Evolutionary conservation across 2,888 invertebrate species (phyloP).

Genomic region (Noctua fimbriata): DNA sequence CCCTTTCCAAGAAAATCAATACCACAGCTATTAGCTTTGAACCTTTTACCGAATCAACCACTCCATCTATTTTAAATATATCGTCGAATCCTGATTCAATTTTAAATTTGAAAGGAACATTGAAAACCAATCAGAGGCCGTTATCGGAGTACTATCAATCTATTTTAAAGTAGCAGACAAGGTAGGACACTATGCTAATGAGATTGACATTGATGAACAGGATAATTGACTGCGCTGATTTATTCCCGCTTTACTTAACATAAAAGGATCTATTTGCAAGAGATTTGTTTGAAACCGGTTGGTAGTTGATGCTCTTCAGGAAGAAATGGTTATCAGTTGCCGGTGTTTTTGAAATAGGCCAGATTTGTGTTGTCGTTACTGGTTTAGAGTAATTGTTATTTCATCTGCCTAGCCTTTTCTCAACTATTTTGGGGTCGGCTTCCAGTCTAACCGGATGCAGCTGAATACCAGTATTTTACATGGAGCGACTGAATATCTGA

Average conservation of each 20-base stretch:
- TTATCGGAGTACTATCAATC: conserved; percentile 56
- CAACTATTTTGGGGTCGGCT: too few relatives aligned
- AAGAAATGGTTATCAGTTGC: neutral
- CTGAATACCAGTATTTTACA: too few relatives aligned
- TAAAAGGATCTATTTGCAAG: conserved; percentile 6
- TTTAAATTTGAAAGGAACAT: conserved; percentile 38
- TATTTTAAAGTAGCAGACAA: conserved; percentile 57
- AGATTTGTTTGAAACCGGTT: neutral
- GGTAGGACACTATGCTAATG: conserved; percentile 54
- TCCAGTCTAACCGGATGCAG: too few relatives aligned
- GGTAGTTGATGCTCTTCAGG: neutral
- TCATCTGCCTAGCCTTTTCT: too few relatives aligned
- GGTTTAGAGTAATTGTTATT: neutral
- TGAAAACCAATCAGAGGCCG: conserved; percentile 46
- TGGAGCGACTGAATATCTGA: too few relatives aligned
- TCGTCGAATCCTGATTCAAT: conserved; percentile 42
- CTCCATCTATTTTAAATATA: conserved; percentile 41
- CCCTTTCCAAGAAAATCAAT: conserved; percentile 44
- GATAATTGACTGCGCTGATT: conserved; percentile 41
- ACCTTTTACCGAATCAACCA: conserved; percentile 40
- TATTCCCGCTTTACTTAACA: conserved; percentile 39
- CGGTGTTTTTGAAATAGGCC: neutral
- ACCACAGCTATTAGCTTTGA: conserved; percentile 21
- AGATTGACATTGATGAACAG: conserved; percentile 48
- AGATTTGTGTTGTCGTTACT: neutral